Conservation (phyloP, 2,888 invertebrate genomes). For the Steromphala cineraria region DNA sequence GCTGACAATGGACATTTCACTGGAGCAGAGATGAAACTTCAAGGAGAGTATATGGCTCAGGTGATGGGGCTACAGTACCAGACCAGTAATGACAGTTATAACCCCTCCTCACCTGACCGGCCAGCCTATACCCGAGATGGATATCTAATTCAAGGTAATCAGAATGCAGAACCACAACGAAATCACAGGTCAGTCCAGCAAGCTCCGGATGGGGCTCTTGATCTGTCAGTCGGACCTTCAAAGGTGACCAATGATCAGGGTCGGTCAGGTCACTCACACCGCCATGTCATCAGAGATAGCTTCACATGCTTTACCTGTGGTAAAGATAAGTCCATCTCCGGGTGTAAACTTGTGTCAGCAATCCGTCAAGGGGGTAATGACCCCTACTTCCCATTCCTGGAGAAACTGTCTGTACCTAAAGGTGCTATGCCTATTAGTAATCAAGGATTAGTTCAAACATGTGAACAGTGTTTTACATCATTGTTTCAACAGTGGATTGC, state of each 20-base stretch:
- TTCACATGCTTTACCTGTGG: constrained; percentile 95
- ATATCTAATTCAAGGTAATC: not conserved
- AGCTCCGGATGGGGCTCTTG: constrained; percentile 55
- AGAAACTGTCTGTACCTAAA: constrained; percentile 85
- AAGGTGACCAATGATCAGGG: constrained; percentile 10
- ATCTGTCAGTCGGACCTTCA: constrained; percentile 53
- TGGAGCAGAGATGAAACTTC: constrained; percentile 83
- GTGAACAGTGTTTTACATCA: constrained; percentile 90
- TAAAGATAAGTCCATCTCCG: constrained; percentile 85
- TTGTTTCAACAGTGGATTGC: constrained; percentile 91
- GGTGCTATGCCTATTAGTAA: constrained; percentile 93
- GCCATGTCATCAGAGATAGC: constrained; percentile 58
- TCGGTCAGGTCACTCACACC: not conserved
- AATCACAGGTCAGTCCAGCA: not conserved
- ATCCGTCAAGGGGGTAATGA: constrained; percentile 85
- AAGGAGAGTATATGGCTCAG: constrained; percentile 94
- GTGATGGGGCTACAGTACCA: constrained; percentile 79
- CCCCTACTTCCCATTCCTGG: constrained; percentile 93
- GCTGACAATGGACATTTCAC: constrained; percentile 91
- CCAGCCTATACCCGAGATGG: constrained; percentile 20
- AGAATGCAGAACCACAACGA: not conserved
- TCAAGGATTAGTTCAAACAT: constrained; percentile 92
- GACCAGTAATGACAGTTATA: constrained; percentile 36
- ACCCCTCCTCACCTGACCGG: constrained; percentile 30
- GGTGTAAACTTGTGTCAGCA: constrained; percentile 86